A percentile compares a stretch with the other conserved stretches of the same genome.
Conservation (phyloP, 1,140 invertebrate genomes). For the Drosophila mauritiana region DNA sequence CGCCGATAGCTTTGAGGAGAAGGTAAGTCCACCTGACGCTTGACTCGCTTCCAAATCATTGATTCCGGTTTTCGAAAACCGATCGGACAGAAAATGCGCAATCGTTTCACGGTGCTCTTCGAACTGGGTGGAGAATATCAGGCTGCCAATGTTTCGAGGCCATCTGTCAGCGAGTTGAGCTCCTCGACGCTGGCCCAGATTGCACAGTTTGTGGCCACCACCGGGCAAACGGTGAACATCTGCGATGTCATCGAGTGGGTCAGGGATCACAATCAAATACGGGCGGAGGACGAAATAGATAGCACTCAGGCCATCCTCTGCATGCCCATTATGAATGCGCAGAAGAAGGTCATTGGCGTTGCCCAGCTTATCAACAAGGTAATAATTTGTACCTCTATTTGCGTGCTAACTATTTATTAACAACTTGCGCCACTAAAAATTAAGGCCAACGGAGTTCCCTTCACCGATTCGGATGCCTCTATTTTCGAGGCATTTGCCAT, state of each 20-base stretch:
- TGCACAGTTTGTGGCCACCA: slow-evolving; percentile 92
- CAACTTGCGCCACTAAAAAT: no score
- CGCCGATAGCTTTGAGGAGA: slow-evolving; percentile 88
- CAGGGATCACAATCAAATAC: slow-evolving; percentile 85
- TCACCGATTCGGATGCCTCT: slow-evolving; percentile 94
- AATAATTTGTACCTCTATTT: not conserved
- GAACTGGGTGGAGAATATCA: slow-evolving; percentile 88
- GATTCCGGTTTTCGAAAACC: not conserved
- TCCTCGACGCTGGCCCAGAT: slow-evolving; percentile 89
- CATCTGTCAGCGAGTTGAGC: slow-evolving; percentile 79
- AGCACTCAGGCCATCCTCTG: slow-evolving; percentile 91
- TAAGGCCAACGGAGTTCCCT: slow-evolving; percentile 92
- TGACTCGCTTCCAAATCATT: not conserved
- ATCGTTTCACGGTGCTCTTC: slow-evolving; percentile 91
- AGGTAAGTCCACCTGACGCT: slow-evolving; percentile 85
- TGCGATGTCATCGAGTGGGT: slow-evolving; percentile 91
- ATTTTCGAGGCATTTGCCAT: slow-evolving; percentile 98
- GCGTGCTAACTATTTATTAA: no score
- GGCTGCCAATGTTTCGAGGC: slow-evolving; percentile 80
- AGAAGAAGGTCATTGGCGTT: slow-evolving; percentile 95
- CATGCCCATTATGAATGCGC: slow-evolving; percentile 96
- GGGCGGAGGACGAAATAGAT: slow-evolving; percentile 86
- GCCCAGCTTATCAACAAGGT: slow-evolving; percentile 98
- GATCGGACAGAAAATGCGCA: slow-evolving; percentile 85
- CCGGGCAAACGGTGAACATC: slow-evolving; percentile 93